Evolutionary conservation across 2,888 invertebrate species (phyloP), one percentile per base, ranked within the genome.

Genomic region (Agonopterix heracliana): DNA sequence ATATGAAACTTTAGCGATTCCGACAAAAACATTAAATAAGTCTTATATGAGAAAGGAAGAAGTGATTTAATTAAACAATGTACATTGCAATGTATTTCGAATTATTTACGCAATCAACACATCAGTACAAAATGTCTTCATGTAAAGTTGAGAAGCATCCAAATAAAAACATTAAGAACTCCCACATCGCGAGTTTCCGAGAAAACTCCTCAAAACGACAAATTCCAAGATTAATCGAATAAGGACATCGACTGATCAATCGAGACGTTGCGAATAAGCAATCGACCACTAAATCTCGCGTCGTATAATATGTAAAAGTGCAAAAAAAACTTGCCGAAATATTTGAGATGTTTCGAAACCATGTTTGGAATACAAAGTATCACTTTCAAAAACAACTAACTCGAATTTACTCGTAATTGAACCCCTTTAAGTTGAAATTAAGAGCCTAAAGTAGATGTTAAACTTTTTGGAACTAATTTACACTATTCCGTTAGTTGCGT

Each of bases 61-160:
- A 26, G 5, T 7, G 26, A 3, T 26, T 26, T n/a, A 38, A 38
- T 38, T 38, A 38, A 38, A 38, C 9, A 38, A 38, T n/a, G 38
- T 10, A 38, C 38, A 38, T 38, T 38, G 10, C 35, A 35, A 35
- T 35, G 35, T 10, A 12, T 41, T 41, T 9, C 41, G 57, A 66
- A 72, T 65, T 68, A 73, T 74, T 75, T 76, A 79, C 66, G 61
- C 65, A 72, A 64, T 69, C 74, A 71, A 71, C 71, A 69, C 60
- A 61, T 73, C 68, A 77, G 77, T 80, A 77, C 73, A 74, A 78
- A 26, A 83, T 76, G 79, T 79, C 83, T 83, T 81, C 78, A 85
- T 86, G 64, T 66, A 71, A 72, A 64, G 60, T 55, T 57, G 59
- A 57, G 58, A 60, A 65, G 63, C 65, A 68, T 68, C 59, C 57